phyloP scores from a whole-genome alignment of 1,140 invertebrate species.

The Caenorhabditis remanei region DNA sequence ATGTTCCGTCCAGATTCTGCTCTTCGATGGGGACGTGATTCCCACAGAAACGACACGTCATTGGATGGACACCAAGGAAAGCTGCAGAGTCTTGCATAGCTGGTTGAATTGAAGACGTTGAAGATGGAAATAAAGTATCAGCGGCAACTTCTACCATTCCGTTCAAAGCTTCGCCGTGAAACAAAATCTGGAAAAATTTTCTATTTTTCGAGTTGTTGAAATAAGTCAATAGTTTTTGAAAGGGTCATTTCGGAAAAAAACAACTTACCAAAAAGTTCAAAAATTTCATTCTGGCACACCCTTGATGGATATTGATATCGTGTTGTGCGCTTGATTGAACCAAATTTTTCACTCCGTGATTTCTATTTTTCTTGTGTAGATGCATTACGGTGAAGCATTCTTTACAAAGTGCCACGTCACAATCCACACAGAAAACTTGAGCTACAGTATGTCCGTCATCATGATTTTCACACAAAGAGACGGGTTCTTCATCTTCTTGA shows the following conservation, averaged over 20 bases:
- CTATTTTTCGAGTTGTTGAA: too few relatives aligned
- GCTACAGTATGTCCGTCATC: conserved; percentile 94
- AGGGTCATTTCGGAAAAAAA: not conserved
- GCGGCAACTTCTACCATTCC: conserved; percentile 60
- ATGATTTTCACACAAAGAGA: conserved; percentile 90
- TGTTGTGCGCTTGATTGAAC: conserved; percentile 65
- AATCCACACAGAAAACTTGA: conserved; percentile 89
- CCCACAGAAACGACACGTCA: conserved; percentile 90
- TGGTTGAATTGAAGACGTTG: not conserved
- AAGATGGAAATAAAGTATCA: conserved; percentile 36
- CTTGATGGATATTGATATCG: conserved; percentile 75
- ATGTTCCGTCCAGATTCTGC: conserved; percentile 88
- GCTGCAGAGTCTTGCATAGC: conserved; percentile 33
- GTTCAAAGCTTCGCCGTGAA: conserved; percentile 60
- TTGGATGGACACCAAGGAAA: conserved; percentile 70
- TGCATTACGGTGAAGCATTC: conserved; percentile 96
- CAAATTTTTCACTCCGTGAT: conserved; percentile 69
- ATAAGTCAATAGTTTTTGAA: too few relatives aligned
- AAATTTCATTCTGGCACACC: conserved; percentile 73
- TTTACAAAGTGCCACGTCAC: conserved; percentile 86
- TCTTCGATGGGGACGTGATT: conserved; percentile 77
- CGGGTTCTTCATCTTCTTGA: conserved; percentile 67
- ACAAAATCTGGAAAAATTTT: conserved; percentile 40
- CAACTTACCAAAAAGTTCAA: conserved; percentile 68
- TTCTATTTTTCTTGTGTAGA: conserved; percentile 86